Base-by-base conservation (phyloP, 2,113 vertebrate species). In the Cheirogaleus medius region DNA sequence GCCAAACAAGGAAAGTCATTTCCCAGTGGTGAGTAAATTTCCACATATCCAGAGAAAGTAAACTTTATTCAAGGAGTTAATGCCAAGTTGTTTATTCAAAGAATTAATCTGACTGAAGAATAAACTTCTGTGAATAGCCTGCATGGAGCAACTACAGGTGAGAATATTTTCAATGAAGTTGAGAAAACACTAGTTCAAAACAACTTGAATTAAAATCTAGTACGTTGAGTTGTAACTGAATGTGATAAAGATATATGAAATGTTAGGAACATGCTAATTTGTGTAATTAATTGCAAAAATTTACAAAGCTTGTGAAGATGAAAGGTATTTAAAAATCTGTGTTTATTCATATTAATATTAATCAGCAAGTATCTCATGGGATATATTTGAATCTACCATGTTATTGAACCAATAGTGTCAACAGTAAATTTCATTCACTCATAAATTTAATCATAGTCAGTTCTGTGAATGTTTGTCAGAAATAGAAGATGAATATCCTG, bases 31-130 rank as follows among this genome's bases (percentile, higher is more conserved):
- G 5, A 82, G 9, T 91, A 78, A 89, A 86, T 94, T 86, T 78
- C 91, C 83, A 96, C 47, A 15, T 82, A 23, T 85, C 29, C 54
- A 82, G 25, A 87, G 56, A 76, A 96, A 94, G 76, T 66, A 82
- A 73, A 83, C 32, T 92, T 84, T 73, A 68, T 63, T 95, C 44
- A 94, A 42, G 11, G 56, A 86, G 20, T 78, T 87, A 92, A 90
- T 87, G 27, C 27, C 68, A 92, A 20, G 6, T 86, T 91, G 17
- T 94, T 83, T 87, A 94, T 84, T 92, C 23, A 85, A 88, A 37
- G 71, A 87, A 95, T 78, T 95, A 82, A 73, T 82, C 23, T 63
- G 54, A 47, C 27, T 86, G 10, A 80, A 27, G 32, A 47, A 20
- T 71, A 78, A 87, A 34, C 34, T 29, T 60, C 15, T 88, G 20